Conservation (phyloP, 2,113 vertebrate species). For the Machaerirhynchus nigripectus region DNA sequence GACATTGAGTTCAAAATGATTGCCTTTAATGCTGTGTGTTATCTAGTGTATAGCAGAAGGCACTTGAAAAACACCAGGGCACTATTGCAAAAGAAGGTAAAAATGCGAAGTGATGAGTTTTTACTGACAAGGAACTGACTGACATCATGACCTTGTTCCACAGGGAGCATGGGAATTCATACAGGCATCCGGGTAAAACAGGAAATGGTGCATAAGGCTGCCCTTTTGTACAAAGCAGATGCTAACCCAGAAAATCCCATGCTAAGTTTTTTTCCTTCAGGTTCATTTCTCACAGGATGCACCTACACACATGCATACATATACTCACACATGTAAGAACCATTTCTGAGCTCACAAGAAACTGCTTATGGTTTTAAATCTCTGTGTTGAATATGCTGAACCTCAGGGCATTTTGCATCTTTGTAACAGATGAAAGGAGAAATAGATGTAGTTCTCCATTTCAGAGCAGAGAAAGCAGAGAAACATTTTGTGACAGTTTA, state of each 20-base stretch:
- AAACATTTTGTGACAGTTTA: slow-evolving; percentile 5
- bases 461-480: not conserved
- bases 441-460: not conserved
- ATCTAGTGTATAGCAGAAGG: not conserved
- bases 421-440: not conserved
- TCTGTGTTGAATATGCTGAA: not conserved
- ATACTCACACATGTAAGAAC: not conserved
- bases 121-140: not conserved
- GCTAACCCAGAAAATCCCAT: not conserved
- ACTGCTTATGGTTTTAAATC: not conserved
- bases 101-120: not conserved
- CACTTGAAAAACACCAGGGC: not conserved
- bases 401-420: not conserved
- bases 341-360: not conserved
- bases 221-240: not conserved
- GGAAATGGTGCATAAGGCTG: not conserved
- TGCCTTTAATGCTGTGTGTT: not conserved
- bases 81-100: not conserved
- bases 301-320: not conserved
- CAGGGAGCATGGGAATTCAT: not conserved
- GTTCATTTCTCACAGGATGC: not conserved
- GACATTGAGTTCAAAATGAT: not conserved
- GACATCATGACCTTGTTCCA: not conserved
- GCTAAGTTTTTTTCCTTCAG: not conserved
- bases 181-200: not conserved